phyloP scores from a whole-genome alignment of 2,797 vertebrate genomes.

The Melanotaenia maccullochi region DNA sequence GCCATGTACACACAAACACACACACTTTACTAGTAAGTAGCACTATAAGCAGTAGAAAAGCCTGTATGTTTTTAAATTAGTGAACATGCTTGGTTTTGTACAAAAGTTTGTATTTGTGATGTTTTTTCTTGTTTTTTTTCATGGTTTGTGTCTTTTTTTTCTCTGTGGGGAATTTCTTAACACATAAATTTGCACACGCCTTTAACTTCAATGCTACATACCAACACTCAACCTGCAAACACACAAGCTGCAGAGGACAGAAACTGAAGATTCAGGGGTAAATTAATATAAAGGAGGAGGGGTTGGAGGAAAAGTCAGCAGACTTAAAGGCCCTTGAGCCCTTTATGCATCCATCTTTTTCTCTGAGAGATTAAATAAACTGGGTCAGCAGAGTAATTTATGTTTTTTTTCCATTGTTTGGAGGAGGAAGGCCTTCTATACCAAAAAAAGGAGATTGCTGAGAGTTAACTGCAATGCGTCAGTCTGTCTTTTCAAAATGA shows the following conservation, averaged over 20 bases:
- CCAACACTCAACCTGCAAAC: slow-evolving; percentile 6
- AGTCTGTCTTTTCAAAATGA: slow-evolving; percentile 16
- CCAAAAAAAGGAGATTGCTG: slow-evolving; percentile 23
- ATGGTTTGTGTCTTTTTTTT: slow-evolving; percentile 15
- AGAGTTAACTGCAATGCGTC: slow-evolving; percentile 8
- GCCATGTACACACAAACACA: neutral
- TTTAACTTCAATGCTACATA: neutral
- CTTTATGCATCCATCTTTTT: slow-evolving; percentile 5
- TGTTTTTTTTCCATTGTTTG: slow-evolving; percentile 20
- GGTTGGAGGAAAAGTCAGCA: slow-evolving; percentile 22
- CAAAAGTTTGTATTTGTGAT: neutral
- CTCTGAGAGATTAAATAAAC: slow-evolving; percentile 36
- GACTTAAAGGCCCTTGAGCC: slow-evolving; percentile 8
- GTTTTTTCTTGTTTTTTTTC: neutral
- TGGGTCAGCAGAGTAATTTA: slow-evolving; percentile 25
- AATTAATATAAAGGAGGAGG: slow-evolving; percentile 4
- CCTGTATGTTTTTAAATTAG: neutral
- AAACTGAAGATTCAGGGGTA: neutral
- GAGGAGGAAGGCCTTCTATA: slow-evolving; percentile 15
- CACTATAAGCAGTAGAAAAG: neutral
- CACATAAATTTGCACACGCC: slow-evolving; percentile 11
- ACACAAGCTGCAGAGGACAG: slow-evolving; percentile 10
- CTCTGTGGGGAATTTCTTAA: slow-evolving; percentile 7
- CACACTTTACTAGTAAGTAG: slow-evolving; percentile 1
- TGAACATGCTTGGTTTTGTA: slow-evolving; percentile 2